A percentile compares a stretch with the other conserved stretches of the same genome.
phyloP scores from a whole-genome alignment of 2,797 vertebrate species.

The Hippocampus kuda region DNA sequence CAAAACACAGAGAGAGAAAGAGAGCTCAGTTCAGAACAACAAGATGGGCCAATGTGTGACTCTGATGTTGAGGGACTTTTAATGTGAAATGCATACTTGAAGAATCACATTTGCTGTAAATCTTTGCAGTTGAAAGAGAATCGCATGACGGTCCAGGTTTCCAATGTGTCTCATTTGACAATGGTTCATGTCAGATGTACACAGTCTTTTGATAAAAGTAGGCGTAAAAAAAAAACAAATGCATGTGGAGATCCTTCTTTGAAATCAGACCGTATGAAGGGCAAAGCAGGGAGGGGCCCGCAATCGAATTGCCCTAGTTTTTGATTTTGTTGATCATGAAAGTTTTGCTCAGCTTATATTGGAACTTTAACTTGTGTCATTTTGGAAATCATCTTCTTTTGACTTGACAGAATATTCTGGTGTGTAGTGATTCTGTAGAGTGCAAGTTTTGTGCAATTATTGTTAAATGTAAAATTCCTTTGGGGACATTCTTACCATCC shows the following conservation, averaged over 20 bases:
- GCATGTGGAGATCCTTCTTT: too few relatives aligned
- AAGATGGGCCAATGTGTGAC: neutral
- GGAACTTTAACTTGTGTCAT: too few relatives aligned
- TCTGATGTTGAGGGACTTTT: neutral
- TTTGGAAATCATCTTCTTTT: neutral
- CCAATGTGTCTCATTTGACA: too few relatives aligned
- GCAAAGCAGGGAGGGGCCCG: neutral
- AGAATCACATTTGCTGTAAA: neutral
- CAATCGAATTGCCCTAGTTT: neutral
- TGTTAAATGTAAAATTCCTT: slow-evolving; percentile 1
- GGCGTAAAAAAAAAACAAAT: neutral
- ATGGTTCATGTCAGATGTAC: too few relatives aligned
- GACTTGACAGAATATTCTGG: neutral
- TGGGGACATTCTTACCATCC: slow-evolving; percentile 36
- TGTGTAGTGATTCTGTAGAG: neutral
- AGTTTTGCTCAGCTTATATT: neutral
- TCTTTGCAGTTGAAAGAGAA: neutral
- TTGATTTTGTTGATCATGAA: neutral
- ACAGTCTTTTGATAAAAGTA: too few relatives aligned
- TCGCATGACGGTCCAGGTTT: neutral
- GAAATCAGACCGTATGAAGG: too few relatives aligned
- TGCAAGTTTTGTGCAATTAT: neutral
- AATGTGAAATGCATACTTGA: neutral
- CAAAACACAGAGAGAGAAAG: neutral
- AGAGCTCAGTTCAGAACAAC: neutral